Evolutionary conservation across 2,888 invertebrate genomes (phyloP), one percentile per base, ranked within the genome.

Genomic region (Dicranocentrus wangi): DNA sequence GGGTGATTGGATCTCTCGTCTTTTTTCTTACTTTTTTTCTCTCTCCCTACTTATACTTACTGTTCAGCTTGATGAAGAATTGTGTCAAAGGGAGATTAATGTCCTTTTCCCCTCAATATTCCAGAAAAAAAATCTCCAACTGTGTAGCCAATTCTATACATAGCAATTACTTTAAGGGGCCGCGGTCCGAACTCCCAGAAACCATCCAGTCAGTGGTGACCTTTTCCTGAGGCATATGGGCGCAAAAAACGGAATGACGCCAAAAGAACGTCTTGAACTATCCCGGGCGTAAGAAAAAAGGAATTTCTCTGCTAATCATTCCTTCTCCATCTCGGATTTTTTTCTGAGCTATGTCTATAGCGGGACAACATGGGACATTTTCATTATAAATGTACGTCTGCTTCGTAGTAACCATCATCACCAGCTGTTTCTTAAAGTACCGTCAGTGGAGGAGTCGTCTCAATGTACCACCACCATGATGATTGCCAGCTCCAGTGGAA

Each of bases 31-130:
- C 61, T 72, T 68, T 61, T 81, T 58, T 73, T 39, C 17, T 42
- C 63, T 70, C 32, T 58, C 51, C 23, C 55, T 70, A 66, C 61
- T 72, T 68, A 25, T 68, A 73, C 68, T 76, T 23, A 76, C 69
- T 68, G 76, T 58, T 80, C 79, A 76, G 82, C 77, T 77, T 84
- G 84, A 84, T 82, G 84, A 84, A 84, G 82, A 84, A 82, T 84
- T 84, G 84, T 84, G 84, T 84, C 84, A 83, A 84, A 83, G 70
- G 73, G 84, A 84, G 84, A 84, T 84, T 84, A 84, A 84, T 84
- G 84, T 82, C 75, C 27, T 55, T 53, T 25, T 10, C 17, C 66
- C 27, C 28, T 75, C 63, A 25, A 32, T 27, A 42, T 65, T 65
- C 23, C 8, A 23, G 23, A 42, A 65, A 21, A n/a, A 43, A 39